Evolutionary conservation across 1,140 invertebrate species (phyloP), one percentile per base, ranked within the genome.

Genomic region (Tribolium castaneum): DNA sequence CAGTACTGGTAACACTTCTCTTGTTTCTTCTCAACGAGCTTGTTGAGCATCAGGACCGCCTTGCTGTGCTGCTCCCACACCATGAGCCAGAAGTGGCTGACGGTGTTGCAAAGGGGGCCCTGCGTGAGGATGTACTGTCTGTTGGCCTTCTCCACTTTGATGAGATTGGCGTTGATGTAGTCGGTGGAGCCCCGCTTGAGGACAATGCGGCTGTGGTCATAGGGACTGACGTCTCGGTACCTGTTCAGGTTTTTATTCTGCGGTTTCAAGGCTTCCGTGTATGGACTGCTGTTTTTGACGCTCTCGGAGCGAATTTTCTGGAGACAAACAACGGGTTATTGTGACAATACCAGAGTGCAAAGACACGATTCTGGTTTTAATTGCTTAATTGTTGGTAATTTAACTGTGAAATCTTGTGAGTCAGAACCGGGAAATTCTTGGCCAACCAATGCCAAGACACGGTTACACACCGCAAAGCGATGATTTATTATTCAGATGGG

Each of bases 51-150:
- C 35, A 99, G 88, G 83, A 99, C 94, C 14, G 94, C 96, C 87
- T 91, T 94, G 75, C 92, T 93, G 71, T 95, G 93, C 87, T 98
- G 97, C 88, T 99, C 96, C 98, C 97, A 99, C 6, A 98, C 92
- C 97, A 99, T 99, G 16, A 97, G 87, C 98, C 98, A 99, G 87
- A 99, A 99, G 86, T 99, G 97, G 56, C 92, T 92, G 66, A 94
- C 91, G 16, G 97, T 99, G 80, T 92, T 90, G 77, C 91, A 90
- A 70, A 99, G 88, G 5, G 98, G 97, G 72, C 98, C 97, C 90
- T 99, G 94, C 16, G 95, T 96, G 56, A 99, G 88, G 83, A 99
- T 99, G 85, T 99, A 99, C 85, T 93, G 91, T 83, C 97, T 91
- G 81, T 93, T 90, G 54, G 96, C 97, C 79, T 91, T 89, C 75